Evolutionary conservation across 2,113 vertebrate genomes (phyloP).

Genomic region (Apistogramma diplotaenia): DNA sequence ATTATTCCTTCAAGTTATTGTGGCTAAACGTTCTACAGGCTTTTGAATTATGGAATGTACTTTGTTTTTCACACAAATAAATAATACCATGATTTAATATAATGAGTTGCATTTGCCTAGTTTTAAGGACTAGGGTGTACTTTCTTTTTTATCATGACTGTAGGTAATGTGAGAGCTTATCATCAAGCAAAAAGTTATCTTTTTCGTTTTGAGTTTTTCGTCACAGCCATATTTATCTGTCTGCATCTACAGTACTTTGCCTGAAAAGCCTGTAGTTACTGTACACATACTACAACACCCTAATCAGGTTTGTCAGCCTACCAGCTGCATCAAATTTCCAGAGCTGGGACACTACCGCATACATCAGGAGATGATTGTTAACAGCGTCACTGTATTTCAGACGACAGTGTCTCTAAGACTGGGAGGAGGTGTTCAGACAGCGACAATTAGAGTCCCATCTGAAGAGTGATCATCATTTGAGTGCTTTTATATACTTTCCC

Average conservation of each 20-base stretch:
- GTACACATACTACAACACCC: not conserved
- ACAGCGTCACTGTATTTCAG: slow-evolving; percentile 31
- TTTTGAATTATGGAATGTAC: not conserved
- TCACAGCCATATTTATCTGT: slow-evolving; percentile 29
- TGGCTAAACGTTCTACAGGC: not conserved
- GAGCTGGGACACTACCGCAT: not conserved
- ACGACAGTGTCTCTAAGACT: slow-evolving; percentile 48
- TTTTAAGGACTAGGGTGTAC: not conserved
- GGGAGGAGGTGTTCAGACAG: slow-evolving; percentile 72
- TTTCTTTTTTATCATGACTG: not conserved
- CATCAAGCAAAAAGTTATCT: not conserved
- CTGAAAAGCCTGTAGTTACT: slow-evolving; percentile 8
- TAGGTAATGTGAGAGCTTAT: not conserved
- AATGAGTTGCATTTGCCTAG: not conserved
- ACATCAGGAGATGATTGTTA: slow-evolving; percentile 36
- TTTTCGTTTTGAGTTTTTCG: not conserved
- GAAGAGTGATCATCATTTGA: slow-evolving; percentile 69
- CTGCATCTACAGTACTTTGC: slow-evolving; percentile 10
- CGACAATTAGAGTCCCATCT: slow-evolving; percentile 75
- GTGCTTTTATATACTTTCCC: slow-evolving; percentile 80
- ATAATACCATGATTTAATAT: not conserved
- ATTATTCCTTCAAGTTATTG: no score
- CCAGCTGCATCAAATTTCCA: not conserved
- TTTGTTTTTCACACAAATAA: not conserved
- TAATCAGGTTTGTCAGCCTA: slow-evolving; percentile 20